Evolutionary conservation across 2,797 vertebrate genomes (phyloP).

Genomic region (Enteromius mattozi): DNA sequence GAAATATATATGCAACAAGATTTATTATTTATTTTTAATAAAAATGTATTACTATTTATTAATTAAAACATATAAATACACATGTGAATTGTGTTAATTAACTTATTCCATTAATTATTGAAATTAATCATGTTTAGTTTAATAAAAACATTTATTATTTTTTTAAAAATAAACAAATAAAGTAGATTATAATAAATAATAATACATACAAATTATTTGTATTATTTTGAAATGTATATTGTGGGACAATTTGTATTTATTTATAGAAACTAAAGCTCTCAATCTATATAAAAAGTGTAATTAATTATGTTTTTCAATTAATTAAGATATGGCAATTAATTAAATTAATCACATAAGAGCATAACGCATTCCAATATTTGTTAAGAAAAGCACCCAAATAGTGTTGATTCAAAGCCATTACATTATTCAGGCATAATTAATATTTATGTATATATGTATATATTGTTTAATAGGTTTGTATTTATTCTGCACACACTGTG

Average conservation of each 20-base stretch:
- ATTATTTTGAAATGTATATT: background rate
- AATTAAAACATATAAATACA: too few species aligned
- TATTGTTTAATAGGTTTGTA: background rate
- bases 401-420: background rate
- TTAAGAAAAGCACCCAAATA: background rate
- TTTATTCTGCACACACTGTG: background rate
- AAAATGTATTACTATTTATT: too few species aligned
- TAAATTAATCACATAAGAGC: background rate
- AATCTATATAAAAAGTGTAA: background rate
- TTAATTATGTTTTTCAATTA: background rate
- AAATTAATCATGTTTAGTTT: background rate
- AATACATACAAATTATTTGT: background rate
- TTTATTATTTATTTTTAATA: too few species aligned
- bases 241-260: background rate
- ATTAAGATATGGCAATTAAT: background rate
- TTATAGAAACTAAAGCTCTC: constrained; percentile 1
- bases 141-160: too few species aligned
- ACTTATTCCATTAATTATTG: background rate
- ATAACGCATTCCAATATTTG: background rate
- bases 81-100: background rate
- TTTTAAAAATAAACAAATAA: too few species aligned
- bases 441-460: background rate
- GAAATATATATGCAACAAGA: too few species aligned
- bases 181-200: background rate
- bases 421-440: background rate